Evolutionary conservation across 1,140 invertebrate species (phyloP), one percentile per base, ranked within the genome.

Genomic region (Aphidius ervi): DNA sequence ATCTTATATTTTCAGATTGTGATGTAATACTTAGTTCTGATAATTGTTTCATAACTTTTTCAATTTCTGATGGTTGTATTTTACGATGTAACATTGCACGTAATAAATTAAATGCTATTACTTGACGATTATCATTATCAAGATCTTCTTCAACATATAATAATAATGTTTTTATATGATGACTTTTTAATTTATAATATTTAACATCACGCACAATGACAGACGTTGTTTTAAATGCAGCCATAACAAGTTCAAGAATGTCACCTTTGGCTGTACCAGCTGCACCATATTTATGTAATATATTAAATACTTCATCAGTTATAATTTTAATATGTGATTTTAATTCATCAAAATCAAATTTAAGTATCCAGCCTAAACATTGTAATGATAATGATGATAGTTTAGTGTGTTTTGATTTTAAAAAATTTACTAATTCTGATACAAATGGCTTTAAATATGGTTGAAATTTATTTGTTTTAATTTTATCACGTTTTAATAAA

Each of bases 101-200:
- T 0, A 98, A 75, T 0, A 98, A 74, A 9, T 85, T 82, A 71
- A 98, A 98, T 0, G 93, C 94, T 9, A 92, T 93, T 0, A 90
- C 85, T 70, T 97, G 93, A 69, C 88, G 86, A 37, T 90, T 89
- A 46, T 86, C 81, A 69, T 94, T 92, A 67, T 93, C 84, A 31
- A 98, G 83, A 74, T 98, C 94, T 74, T 94, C 89, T 72, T 98
- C 95, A 0, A 87, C 89, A 65, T 97, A 97, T 1, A 92, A 81
- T 3, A 99, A 74, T 2, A 98, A 74, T 2, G 91, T 63, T 71
- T 93, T 89, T 9, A 96, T 75, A 69, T 97, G 92, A 23, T 93
- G 87, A 3, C 79, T 75, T 41, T 75, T 85, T 4, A 97, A 74
- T 7, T 79, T 82, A 69, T 90, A 86, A 52, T 87, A 84, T 65